Conservation (phyloP, 30 jellyfish, hydroid and myxozoan genomes). For the Aurelia coerulea region DNA sequence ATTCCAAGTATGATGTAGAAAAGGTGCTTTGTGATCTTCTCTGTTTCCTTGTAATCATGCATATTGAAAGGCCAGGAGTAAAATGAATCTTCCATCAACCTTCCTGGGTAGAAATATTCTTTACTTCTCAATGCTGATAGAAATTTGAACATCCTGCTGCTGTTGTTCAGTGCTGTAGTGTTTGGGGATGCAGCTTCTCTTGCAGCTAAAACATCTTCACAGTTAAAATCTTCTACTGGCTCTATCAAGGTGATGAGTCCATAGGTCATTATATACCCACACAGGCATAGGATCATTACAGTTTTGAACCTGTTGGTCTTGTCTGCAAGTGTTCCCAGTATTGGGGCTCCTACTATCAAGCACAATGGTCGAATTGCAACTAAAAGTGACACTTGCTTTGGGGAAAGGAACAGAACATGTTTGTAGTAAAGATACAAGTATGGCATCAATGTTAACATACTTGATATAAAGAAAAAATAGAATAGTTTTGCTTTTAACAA, state of each 20-base stretch:
- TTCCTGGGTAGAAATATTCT: slow-evolving; percentile 65
- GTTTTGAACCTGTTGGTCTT: slow-evolving; percentile 66
- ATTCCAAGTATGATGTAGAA: slow-evolving; percentile 47
- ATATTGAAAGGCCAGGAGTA: slow-evolving; percentile 85
- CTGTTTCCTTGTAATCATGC: slow-evolving; percentile 65
- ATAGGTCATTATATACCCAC: slow-evolving; percentile 66
- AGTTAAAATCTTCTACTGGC: slow-evolving; percentile 75
- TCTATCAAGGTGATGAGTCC: slow-evolving; percentile 58
- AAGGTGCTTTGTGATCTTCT: slow-evolving; percentile 45
- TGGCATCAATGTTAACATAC: slow-evolving; percentile 65
- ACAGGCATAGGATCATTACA: slow-evolving; percentile 60
- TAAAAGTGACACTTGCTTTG: slow-evolving; percentile 71
- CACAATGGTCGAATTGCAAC: slow-evolving; percentile 75
- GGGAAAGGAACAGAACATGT: slow-evolving; percentile 85
- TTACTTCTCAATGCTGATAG: not conserved
- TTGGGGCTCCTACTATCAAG: slow-evolving; percentile 80
- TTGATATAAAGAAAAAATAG: slow-evolving; percentile 77
- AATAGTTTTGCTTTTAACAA: slow-evolving; percentile 74
- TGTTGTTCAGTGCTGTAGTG: slow-evolving; percentile 32
- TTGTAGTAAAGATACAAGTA: slow-evolving; percentile 79
- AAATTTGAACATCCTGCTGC: slow-evolving; percentile 10
- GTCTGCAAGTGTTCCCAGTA: slow-evolving; percentile 86
- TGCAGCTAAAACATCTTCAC: slow-evolving; percentile 54
- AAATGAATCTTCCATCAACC: slow-evolving; percentile 63
- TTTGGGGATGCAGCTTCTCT: slow-evolving; percentile 21